A percentile compares a stretch with the other conserved stretches of the same genome.
Evolutionary conservation across 2,797 vertebrate species (phyloP).

Genomic region (Xenentodon cancila): DNA sequence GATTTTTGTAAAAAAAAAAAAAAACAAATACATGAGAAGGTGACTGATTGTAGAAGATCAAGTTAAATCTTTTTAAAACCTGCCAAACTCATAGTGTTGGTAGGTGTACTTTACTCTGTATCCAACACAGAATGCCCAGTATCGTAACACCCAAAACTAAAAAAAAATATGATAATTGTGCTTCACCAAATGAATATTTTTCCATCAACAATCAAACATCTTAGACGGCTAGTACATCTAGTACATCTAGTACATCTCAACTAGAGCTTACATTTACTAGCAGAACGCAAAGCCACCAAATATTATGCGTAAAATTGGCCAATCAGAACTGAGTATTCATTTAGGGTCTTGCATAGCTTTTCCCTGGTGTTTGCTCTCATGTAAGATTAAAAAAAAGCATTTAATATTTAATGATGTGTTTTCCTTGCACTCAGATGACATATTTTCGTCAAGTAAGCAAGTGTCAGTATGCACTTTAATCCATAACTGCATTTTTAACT

Average conservation of each 20-base stretch:
- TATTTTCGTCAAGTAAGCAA: slow-evolving; percentile 9
- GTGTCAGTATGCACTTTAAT: slow-evolving; percentile 9
- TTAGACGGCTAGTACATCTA: no score
- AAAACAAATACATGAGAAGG: background rate
- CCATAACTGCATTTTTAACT: slow-evolving; percentile 2
- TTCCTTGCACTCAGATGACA: slow-evolving; percentile 8
- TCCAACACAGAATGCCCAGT: no score
- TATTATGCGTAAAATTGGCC: slow-evolving; percentile 1
- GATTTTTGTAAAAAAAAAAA: rapidly evolving
- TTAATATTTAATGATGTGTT: slow-evolving; percentile 42
- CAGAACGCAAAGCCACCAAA: background rate
- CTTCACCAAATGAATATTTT: no score
- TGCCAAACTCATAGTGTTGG: background rate
- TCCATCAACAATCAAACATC: no score
- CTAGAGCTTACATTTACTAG: background rate
- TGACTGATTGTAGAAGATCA: background rate
- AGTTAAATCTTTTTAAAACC: background rate
- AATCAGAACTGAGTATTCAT: slow-evolving; percentile 23
- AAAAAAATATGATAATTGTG: no score
- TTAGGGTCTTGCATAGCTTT: slow-evolving; percentile 16
- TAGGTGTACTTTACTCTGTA: no score
- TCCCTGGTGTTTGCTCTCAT: slow-evolving; percentile 30
- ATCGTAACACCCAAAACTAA: no score
- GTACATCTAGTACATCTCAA: background rate
- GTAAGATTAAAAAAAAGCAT: slow-evolving; percentile 23